These are phyloP conservation scores for Microcebus griseorufus DNA, from an alignment of 2,113 vertebrate species.

Conservation along the genomic window DNA sequence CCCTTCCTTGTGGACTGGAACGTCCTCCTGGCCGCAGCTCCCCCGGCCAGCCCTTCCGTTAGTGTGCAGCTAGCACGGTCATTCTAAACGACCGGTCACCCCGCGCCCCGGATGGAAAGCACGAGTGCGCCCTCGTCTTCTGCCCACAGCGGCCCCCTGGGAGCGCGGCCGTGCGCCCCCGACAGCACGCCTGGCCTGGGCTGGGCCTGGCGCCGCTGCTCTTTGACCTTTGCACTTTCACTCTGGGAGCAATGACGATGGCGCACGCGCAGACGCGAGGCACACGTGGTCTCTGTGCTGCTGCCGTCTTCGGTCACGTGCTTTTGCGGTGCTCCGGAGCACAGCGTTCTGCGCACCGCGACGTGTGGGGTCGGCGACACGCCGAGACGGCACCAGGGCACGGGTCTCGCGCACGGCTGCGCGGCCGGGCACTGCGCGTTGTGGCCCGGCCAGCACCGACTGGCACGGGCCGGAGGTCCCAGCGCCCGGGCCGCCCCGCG, in stretches of 20 bases:
- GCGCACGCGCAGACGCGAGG: accelerated
- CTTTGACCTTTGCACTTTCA: background rate
- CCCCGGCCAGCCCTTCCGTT: too few species aligned
- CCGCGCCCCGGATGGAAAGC: background rate
- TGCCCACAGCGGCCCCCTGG: accelerated
- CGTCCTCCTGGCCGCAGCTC: background rate
- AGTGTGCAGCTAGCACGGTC: background rate
- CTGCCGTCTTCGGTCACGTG: too few species aligned
- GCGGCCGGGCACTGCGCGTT: background rate
- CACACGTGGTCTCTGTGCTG: too few species aligned
- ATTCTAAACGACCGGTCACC: background rate
- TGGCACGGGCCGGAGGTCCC: too few species aligned
- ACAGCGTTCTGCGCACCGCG: accelerated
- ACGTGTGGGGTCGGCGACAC: background rate
- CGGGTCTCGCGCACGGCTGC: too few species aligned
- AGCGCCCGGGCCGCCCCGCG: too few species aligned
- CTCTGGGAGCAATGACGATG: accelerated
- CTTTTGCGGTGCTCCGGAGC: accelerated
- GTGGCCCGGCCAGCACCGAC: background rate
- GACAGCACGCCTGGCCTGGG: background rate
- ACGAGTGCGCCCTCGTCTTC: accelerated
- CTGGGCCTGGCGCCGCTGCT: accelerated
- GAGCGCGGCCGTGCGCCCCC: accelerated
- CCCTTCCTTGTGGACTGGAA: background rate
- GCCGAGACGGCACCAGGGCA: background rate